Evolutionary conservation across 2,113 vertebrate species (phyloP).

Genomic region (Ramphastos sulfuratus): DNA sequence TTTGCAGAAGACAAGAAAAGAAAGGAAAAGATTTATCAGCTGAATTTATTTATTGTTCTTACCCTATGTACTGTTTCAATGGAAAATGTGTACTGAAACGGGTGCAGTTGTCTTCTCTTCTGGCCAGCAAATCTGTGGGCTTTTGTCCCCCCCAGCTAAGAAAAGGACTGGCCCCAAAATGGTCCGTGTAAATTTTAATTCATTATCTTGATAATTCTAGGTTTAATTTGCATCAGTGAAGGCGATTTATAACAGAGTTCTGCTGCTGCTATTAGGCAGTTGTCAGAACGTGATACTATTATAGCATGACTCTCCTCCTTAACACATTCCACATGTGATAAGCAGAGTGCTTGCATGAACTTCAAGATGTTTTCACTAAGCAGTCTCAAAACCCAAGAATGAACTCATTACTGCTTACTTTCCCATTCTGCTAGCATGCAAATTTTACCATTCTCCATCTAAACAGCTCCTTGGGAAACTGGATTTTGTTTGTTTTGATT

Average conservation of each 20-base stretch:
- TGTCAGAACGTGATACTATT: background rate
- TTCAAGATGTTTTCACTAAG: background rate
- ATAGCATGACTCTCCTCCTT: background rate
- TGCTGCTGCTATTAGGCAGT: background rate
- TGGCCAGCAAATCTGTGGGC: background rate
- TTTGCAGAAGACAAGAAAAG: background rate
- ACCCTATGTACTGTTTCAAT: background rate
- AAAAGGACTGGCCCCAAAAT: background rate
- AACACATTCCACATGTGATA: background rate
- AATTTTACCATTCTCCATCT: background rate
- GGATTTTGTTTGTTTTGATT: background rate
- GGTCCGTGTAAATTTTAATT: background rate
- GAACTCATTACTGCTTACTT: background rate
- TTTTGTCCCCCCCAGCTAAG: background rate
- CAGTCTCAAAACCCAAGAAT: background rate
- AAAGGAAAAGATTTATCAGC: background rate
- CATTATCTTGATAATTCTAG: background rate
- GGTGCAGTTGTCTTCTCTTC: background rate
- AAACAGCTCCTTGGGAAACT: background rate
- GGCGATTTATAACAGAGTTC: background rate
- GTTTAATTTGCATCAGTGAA: background rate
- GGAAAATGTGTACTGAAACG: background rate
- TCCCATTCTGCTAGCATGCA: background rate
- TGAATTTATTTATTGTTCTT: background rate
- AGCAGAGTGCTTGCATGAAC: background rate